Evolutionary conservation across 1,140 invertebrate genomes (phyloP), one percentile per base, ranked within the genome.

Genomic region (Goniozus legneri): DNA sequence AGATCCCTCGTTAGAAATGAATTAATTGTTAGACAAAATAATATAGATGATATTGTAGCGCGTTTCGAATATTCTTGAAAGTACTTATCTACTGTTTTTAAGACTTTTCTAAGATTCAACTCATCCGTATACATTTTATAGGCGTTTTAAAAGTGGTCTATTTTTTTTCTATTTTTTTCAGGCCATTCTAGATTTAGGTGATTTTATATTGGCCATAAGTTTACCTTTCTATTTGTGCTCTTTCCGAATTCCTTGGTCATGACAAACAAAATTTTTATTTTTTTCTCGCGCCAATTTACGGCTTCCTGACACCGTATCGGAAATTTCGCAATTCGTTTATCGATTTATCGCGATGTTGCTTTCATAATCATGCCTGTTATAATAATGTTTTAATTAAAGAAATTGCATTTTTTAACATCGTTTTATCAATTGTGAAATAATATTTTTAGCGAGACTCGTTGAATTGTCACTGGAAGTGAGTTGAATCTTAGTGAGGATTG

Each of bases 11-110:
- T 64, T 71, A 69, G 57, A 60, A 57, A 66, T 62, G 56, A 56
- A 67, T 65, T 68, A 65, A 59, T 64, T 65, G 64, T 70, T 70
- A 71, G 67, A 62, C 55, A 56, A 62, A 67, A 61, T 67, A 55
- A 60, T 61, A 66, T 69, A 69, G 58, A 60, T 69, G 65, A 68
- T 65, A 68, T n/a, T 71, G 67, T 71, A 67, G 69, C 64, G 62
- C 64, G 67, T 74, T 73, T 71, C 60, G 24, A 52, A 72, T 70
- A 72, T 70, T 70, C 64, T 69, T 62, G 64, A 73, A 74, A 71
- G 71, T 74, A 74, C 71, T 73, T 74, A 74, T 74, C 63, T 63
- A 73, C 66, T 71, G 66, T 73, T 73, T 74, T 74, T 69, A 71
- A 50, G 67, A 40, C 61, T 64, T 69, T 60, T 61, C 64, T 69